Base-by-base conservation (phyloP, 1,140 invertebrate genomes). In the Aleiodes sp. region DNA sequence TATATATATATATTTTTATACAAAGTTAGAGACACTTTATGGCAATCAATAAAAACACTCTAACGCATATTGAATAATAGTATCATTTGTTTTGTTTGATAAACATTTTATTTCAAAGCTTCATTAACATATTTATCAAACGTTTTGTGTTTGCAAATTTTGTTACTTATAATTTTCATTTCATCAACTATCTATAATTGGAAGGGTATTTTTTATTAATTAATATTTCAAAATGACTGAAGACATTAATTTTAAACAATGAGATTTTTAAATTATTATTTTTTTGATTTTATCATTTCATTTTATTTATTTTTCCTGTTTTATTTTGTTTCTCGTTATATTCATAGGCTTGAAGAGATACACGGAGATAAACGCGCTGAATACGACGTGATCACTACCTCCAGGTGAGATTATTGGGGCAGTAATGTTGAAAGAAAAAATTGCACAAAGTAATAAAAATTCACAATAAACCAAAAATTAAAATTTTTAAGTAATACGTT, bases 321-420 rank as follows among this genome's bases (percentile, higher is more conserved):
- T 68, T 81, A 78, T 76, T 78, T 71, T 75, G 78, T 75, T 73
- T 79, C 79, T 78, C 75, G 80, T 86, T 85, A 73, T 78, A 75
- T 84, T 82, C 82, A 60, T 86, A 86, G 83, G 82, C 81, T 82
- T 73, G 71, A 80, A 79, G 79, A 78, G 74, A 73, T 80, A 74
- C 75, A 82, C 35, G 83, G 83, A 67, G 82, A 86, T 84, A 84
- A 83, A 77, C 75, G 77, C 73, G 82, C 79, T 65, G 82, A 86
- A 72, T 85, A 85, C 81, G 84, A 86, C 77, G 81, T 86, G 77
- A 81, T 85, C 74, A 85, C 83, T 60, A 74, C 77, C 76, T 82
- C 83, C 79, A 86, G 83, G 83, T 86, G 82, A 86, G 83, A 75
- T 31, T 66, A 56, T 71, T 64, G 67, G 43, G 61, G 35, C 59